phyloP scores from a whole-genome alignment of 2,113 vertebrate genomes.

The Pelobates fuscus region DNA sequence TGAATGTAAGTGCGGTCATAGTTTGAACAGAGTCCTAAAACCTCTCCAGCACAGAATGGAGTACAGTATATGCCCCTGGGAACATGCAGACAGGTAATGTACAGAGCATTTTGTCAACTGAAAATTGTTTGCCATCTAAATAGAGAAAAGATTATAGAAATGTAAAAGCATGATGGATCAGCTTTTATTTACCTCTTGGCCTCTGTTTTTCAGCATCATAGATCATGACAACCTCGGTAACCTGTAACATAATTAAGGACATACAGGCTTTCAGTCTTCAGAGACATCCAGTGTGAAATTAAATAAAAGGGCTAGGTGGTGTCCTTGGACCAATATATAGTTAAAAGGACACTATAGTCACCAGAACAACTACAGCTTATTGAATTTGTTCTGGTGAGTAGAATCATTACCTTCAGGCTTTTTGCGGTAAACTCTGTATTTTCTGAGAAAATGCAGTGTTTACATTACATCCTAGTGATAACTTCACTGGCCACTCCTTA shows the following conservation, averaged over 20 bases:
- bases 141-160: constrained; percentile 72
- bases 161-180: constrained; percentile 81
- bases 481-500: too few relatives aligned
- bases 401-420: too few relatives aligned
- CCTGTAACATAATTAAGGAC: constrained; percentile 73
- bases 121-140: constrained; percentile 96
- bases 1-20: constrained; percentile 29
- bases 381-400: too few relatives aligned
- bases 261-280: background rate
- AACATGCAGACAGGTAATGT: constrained; percentile 29
- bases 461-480: too few relatives aligned
- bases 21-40: constrained; percentile 22
- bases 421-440: too few relatives aligned
- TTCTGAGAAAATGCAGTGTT: too few relatives aligned
- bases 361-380: too few relatives aligned
- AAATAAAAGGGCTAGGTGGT: too few relatives aligned
- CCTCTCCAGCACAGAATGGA: constrained; percentile 28
- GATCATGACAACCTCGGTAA: constrained; percentile 99
- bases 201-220: constrained; percentile 99
- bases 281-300: too few relatives aligned
- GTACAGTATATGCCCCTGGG: background rate
- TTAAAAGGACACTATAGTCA: too few relatives aligned
- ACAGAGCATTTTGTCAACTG: constrained; percentile 32
- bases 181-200: constrained; percentile 97
- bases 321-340: too few relatives aligned